These are phyloP conservation scores for Euglossa dilemma DNA, from an alignment of 1,140 invertebrate genomes.

Conservation along the genomic window DNA sequence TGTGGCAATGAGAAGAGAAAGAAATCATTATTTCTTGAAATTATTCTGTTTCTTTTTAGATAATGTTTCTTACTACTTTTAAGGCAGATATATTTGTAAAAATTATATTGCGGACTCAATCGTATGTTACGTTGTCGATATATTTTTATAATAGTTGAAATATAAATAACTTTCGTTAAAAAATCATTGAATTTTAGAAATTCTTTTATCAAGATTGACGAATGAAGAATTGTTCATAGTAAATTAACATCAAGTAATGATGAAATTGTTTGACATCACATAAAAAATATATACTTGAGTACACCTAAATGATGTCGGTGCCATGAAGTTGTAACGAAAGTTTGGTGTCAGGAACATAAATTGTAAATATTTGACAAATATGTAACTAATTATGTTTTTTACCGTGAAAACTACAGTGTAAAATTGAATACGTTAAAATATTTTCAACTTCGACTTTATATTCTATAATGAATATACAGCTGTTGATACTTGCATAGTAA, in stretches of 20 bases:
- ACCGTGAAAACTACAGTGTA: slow-evolving; percentile 3
- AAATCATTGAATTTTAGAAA: slow-evolving; percentile 22
- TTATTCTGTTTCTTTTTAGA: slow-evolving; percentile 21
- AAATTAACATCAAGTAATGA: background rate
- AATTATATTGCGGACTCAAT: slow-evolving; percentile 22
- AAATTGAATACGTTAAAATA: background rate
- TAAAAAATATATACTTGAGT: slow-evolving; percentile 3
- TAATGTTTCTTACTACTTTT: slow-evolving; percentile 33
- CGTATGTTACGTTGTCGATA: slow-evolving; percentile 7
- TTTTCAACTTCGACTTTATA: background rate
- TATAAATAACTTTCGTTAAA: slow-evolving; percentile 19
- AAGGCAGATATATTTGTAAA: slow-evolving; percentile 31
- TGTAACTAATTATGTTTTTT: slow-evolving; percentile 4
- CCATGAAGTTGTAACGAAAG: slow-evolving; percentile 39
- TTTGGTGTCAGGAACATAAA: slow-evolving; percentile 17
- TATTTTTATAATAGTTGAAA: slow-evolving; percentile 48
- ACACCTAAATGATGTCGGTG: slow-evolving; percentile 32
- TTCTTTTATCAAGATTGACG: slow-evolving; percentile 11
- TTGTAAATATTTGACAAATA: background rate
- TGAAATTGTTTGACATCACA: background rate
- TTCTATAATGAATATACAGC: background rate
- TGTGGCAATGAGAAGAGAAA: background rate
- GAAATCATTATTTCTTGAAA: slow-evolving; percentile 9
- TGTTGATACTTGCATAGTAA: slow-evolving; percentile 42
- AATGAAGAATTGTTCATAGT: slow-evolving; percentile 26